These are phyloP conservation scores for Xerus rutilus DNA, from an alignment of 2,797 vertebrate genomes.

Conservation along the genomic window DNA sequence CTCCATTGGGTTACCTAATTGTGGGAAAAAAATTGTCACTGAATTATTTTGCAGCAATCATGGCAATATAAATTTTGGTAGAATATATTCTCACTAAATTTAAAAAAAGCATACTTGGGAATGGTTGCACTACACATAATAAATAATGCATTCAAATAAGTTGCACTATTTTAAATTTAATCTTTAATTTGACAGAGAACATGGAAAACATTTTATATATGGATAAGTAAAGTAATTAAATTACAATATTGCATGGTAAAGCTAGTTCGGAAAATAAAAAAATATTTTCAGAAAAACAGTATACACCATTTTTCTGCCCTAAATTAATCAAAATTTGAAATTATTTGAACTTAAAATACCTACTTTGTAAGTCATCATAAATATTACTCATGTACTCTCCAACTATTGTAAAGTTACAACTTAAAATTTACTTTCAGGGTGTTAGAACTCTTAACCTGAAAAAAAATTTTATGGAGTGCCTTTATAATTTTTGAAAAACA, in stretches of 20 bases:
- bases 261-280: neutral
- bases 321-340: neutral
- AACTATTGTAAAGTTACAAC: neutral
- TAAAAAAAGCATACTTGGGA: neutral
- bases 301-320: neutral
- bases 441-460: neutral
- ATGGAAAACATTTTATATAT: too few species aligned
- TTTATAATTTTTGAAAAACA: neutral
- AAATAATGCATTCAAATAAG: neutral
- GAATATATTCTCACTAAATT: neutral
- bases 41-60: neutral
- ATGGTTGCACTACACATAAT: neutral
- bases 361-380: neutral
- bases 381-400: neutral
- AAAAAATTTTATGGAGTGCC: neutral
- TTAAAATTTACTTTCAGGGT: neutral
- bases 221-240: too few species aligned
- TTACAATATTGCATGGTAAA: neutral
- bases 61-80: neutral
- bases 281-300: neutral
- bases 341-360: neutral
- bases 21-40: neutral
- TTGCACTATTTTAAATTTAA: neutral
- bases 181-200: neutral
- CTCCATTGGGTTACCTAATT: too few species aligned